Percentiles rank a stretch among this genome's conserved stretches.
These are phyloP conservation scores for Reticulitermes lucifugus DNA, from an alignment of 2,888 invertebrate species.

Conservation along the genomic window DNA sequence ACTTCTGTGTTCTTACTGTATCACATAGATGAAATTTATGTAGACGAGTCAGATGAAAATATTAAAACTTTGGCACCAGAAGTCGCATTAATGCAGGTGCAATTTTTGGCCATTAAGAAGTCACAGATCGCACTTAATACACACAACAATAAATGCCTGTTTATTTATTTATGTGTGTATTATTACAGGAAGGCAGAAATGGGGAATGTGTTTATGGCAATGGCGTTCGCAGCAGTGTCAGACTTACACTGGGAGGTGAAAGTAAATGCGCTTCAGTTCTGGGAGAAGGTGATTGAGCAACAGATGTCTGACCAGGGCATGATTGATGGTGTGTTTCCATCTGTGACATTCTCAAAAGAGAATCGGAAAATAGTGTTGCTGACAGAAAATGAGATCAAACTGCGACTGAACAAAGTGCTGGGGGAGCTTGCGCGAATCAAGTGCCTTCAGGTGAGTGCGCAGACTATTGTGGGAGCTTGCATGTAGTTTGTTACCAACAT, in stretches of 20 bases:
- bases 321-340: slow-evolving; percentile 83
- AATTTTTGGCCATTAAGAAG: too few relatives aligned
- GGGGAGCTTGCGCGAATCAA: slow-evolving; percentile 76
- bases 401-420: slow-evolving; percentile 73
- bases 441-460: slow-evolving; percentile 70
- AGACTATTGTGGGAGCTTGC: too few relatives aligned
- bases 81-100: too few relatives aligned
- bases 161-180: not conserved
- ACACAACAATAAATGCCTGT: not conserved
- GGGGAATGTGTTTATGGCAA: slow-evolving; percentile 71
- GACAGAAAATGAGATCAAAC: slow-evolving; percentile 74
- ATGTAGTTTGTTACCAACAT: too few relatives aligned
- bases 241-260: slow-evolving; percentile 90
- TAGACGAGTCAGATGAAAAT: too few relatives aligned
- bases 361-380: slow-evolving; percentile 81
- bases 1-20: too few relatives aligned
- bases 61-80: too few relatives aligned
- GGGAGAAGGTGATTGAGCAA: slow-evolving; percentile 75
- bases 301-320: slow-evolving; percentile 82
- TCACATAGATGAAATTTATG: too few relatives aligned
- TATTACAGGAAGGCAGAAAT: slow-evolving; percentile 62
- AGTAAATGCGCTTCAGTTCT: slow-evolving; percentile 76
- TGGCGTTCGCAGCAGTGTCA: slow-evolving; percentile 74
- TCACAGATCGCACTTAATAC: too few relatives aligned
- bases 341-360: slow-evolving; percentile 83